A percentile compares a stretch with the other conserved stretches of the same genome.
Evolutionary conservation across 2,888 invertebrate species (phyloP).

Genomic region (Chrysolina americana): DNA sequence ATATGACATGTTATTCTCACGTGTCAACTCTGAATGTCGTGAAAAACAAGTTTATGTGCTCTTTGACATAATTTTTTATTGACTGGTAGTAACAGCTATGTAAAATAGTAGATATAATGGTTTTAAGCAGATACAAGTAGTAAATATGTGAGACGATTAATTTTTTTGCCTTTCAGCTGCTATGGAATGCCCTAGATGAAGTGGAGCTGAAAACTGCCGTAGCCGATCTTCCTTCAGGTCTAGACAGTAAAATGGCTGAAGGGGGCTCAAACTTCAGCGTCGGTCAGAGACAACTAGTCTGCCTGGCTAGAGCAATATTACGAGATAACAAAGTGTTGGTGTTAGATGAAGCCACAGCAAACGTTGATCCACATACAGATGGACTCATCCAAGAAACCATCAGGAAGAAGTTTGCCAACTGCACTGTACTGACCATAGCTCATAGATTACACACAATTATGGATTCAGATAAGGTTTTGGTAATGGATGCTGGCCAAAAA

Average conservation of each 20-base stretch:
- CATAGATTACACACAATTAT: constrained; percentile 89
- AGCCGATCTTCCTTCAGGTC: constrained; percentile 70
- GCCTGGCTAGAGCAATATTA: constrained; percentile 77
- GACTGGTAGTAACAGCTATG: too few species aligned
- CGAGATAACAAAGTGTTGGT: constrained; percentile 68
- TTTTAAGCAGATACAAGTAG: too few species aligned
- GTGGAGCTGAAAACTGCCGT: constrained; percentile 79
- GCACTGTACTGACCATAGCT: constrained; percentile 88
- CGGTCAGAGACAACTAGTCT: constrained; percentile 78
- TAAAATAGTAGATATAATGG: too few species aligned
- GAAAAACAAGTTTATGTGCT: too few species aligned
- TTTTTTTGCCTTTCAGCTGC: constrained; percentile 60
- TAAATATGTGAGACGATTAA: background rate
- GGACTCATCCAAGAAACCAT: constrained; percentile 84
- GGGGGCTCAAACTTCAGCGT: constrained; percentile 72
- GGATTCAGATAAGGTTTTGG: constrained; percentile 86
- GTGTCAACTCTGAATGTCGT: too few species aligned
- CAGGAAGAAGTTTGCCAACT: constrained; percentile 80
- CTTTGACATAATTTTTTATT: too few species aligned
- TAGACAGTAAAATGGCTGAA: constrained; percentile 82
- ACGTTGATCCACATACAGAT: constrained; percentile 86
- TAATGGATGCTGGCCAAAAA: constrained; percentile 83
- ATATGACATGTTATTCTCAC: too few species aligned
- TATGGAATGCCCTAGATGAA: constrained; percentile 89
- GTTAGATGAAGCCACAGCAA: constrained; percentile 84